Percentiles rank a stretch among this genome's conserved stretches.
Evolutionary conservation across 92 coral and sea anemone species (phyloP).

Genomic region (Nematostella vectensis): DNA sequence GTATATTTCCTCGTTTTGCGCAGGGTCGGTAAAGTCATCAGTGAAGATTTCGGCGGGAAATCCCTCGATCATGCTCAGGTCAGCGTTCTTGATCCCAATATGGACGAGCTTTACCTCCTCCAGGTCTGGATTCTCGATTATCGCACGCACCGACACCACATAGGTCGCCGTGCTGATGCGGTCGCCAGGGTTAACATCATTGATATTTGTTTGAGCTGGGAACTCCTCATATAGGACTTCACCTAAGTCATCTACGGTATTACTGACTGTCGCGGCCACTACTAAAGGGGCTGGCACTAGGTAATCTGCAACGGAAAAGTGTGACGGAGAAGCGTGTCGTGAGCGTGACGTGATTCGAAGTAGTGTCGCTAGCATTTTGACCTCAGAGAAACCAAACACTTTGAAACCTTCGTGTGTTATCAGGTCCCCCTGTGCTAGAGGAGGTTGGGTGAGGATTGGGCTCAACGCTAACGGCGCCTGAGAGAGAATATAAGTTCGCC

Average conservation of each 20-base stretch:
- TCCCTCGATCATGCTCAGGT: conserved; percentile 11
- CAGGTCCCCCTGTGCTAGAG: conserved; percentile 6
- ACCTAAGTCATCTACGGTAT: conserved; percentile 10
- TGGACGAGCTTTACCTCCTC: conserved; percentile 8
- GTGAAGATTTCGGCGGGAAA: conserved; percentile 7
- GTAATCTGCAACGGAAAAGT: conserved; percentile 8
- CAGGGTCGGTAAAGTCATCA: conserved; percentile 2
- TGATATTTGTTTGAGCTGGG: conserved; percentile 9
- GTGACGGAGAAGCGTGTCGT: conserved; percentile 6
- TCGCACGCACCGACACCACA: neutral
- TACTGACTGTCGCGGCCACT: conserved; percentile 14
- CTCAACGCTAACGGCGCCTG: conserved; percentile 2
- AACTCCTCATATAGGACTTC: conserved; percentile 15
- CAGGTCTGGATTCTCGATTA: conserved; percentile 9
- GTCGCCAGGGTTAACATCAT: conserved; percentile 14
- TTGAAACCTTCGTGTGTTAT: conserved; percentile 8
- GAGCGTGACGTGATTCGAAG: conserved; percentile 8
- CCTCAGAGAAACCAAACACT: conserved; percentile 14
- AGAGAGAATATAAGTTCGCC: conserved; percentile 3
- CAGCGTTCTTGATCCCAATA: conserved; percentile 8
- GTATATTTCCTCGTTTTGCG: conserved; percentile 5
- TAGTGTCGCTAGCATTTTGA: conserved; percentile 6
- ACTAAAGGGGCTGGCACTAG: conserved; percentile 9
- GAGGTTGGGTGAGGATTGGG: conserved; percentile 1
- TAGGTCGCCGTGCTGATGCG: conserved; percentile 10